These are phyloP conservation scores for Drepana arcuata DNA, from an alignment of 1,140 invertebrate species.

Conservation along the genomic window DNA sequence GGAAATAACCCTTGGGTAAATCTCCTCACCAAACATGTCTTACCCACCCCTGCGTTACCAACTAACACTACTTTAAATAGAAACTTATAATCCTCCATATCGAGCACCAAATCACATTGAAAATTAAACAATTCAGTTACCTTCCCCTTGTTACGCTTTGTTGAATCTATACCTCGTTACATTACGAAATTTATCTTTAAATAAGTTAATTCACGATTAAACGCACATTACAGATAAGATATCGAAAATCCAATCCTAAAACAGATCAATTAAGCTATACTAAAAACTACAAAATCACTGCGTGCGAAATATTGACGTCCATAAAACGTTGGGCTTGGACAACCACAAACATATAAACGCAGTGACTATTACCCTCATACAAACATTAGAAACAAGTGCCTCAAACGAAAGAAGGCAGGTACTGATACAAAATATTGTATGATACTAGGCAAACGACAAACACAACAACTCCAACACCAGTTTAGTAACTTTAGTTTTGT, in stretches of 20 bases:
- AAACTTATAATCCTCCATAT: slow-evolving; percentile 98
- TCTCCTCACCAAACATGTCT: slow-evolving; percentile 92
- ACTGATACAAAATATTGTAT: too few species aligned
- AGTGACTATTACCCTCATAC: too few species aligned
- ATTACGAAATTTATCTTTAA: slow-evolving; percentile 38
- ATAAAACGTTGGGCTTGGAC: too few species aligned
- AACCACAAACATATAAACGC: too few species aligned
- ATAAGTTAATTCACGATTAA: slow-evolving; percentile 42
- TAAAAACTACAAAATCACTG: slow-evolving; percentile 13
- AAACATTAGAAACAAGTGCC: too few species aligned
- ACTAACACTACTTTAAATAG: slow-evolving; percentile 97
- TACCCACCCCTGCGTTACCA: slow-evolving; percentile 95
- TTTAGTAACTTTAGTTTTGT: too few species aligned
- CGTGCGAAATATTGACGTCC: slow-evolving; percentile 23
- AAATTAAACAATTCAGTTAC: slow-evolving; percentile 38
- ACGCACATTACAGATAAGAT: slow-evolving; percentile 41
- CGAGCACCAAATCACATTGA: slow-evolving; percentile 48
- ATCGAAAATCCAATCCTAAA: slow-evolving; percentile 11
- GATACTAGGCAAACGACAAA: too few species aligned
- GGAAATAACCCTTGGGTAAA: slow-evolving; percentile 96
- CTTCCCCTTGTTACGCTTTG: slow-evolving; percentile 46
- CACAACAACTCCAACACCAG: too few species aligned
- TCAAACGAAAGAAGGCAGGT: too few species aligned
- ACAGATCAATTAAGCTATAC: slow-evolving; percentile 34
- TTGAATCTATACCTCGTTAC: slow-evolving; percentile 44